These are phyloP conservation scores for Arvicanthis niloticus DNA, from an alignment of 2,113 vertebrate species.

Conservation along the genomic window DNA sequence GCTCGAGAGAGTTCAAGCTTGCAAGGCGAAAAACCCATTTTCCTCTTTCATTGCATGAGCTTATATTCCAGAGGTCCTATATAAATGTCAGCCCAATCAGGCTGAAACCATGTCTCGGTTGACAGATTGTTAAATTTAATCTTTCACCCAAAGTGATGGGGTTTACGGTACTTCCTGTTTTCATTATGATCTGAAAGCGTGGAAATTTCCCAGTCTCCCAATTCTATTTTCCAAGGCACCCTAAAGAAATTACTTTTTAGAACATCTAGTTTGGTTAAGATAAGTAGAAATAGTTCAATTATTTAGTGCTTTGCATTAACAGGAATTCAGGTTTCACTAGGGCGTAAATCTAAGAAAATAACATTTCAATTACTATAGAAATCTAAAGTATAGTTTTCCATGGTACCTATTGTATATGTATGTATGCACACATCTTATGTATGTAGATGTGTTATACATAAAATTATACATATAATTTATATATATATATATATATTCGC, in stretches of 20 bases:
- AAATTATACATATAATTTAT: neutral
- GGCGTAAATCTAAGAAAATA: neutral
- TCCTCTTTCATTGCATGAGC: constrained; percentile 40
- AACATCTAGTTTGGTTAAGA: neutral
- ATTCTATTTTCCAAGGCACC: neutral
- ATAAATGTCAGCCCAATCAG: constrained; percentile 59
- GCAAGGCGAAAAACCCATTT: neutral
- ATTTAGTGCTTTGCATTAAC: neutral
- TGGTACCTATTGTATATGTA: neutral
- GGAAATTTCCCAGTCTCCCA: neutral
- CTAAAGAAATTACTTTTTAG: constrained; percentile 19
- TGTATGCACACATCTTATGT: too few relatives aligned
- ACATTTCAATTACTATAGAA: neutral
- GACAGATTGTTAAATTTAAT: constrained; percentile 57
- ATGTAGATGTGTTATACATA: neutral
- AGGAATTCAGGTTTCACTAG: neutral
- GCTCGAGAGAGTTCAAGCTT: constrained; percentile 17
- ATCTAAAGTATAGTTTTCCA: neutral
- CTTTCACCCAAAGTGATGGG: neutral
- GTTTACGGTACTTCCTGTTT: constrained; percentile 40
- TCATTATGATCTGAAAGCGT: constrained; percentile 19
- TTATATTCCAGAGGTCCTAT: constrained; percentile 35
- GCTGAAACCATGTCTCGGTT: constrained; percentile 31
- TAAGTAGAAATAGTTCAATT: neutral
- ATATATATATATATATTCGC: neutral